phyloP scores from a whole-genome alignment of 2,113 vertebrate genomes.

The Progne subis region DNA sequence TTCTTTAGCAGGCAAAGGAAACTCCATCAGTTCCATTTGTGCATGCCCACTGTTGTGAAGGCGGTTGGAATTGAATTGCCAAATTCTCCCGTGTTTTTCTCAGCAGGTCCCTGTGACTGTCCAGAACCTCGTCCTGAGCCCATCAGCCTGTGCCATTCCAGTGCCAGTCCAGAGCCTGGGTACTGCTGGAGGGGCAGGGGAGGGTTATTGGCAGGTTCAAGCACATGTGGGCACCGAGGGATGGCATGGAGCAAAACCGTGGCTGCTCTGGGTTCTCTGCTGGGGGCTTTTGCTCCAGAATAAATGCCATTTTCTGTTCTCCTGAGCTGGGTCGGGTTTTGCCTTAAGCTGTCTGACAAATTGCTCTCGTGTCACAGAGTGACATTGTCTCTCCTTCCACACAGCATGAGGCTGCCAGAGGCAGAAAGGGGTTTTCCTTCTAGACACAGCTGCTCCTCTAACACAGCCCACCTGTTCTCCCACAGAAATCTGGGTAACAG shows the following conservation, averaged over 20 bases:
- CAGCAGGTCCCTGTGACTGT: background rate
- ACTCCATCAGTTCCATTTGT: background rate
- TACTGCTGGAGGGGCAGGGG: background rate
- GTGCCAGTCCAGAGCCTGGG: rapidly evolving
- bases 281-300: background rate
- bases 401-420: background rate
- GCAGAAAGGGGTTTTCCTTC: background rate
- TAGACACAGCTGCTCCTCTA: background rate
- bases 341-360: background rate
- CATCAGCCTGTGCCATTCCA: background rate
- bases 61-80: background rate
- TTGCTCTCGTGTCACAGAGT: rapidly evolving
- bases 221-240: background rate
- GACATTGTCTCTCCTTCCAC: rapidly evolving
- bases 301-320: background rate
- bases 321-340: background rate
- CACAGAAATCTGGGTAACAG: background rate
- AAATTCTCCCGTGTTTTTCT: background rate
- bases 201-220: background rate
- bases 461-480: background rate
- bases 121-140: background rate
- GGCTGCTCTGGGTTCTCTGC: background rate
- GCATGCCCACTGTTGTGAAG: background rate
- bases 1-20: constrained; percentile 15
- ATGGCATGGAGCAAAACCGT: background rate